Conservation (phyloP, 2,113 vertebrate genomes). For the Thomomys bottae region DNA sequence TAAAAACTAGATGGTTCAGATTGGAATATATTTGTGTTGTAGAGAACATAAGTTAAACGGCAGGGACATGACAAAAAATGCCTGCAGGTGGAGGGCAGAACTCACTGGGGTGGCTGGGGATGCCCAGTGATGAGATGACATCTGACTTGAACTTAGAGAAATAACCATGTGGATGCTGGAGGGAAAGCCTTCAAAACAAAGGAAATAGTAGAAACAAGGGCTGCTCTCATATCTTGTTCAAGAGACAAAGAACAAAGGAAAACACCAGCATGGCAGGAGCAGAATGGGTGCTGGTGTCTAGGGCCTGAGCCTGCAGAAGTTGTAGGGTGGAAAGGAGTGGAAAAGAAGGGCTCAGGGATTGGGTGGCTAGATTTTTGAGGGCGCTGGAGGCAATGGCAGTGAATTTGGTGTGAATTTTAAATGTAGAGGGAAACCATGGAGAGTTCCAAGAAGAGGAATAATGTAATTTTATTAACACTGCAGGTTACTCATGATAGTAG, state of each 20-base stretch:
- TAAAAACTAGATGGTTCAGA: background rate
- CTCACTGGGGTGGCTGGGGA: background rate
- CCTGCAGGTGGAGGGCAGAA: background rate
- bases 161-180: background rate
- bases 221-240: background rate
- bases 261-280: background rate
- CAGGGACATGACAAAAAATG: background rate
- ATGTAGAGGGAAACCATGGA: background rate
- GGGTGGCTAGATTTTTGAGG: background rate
- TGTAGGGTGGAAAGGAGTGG: too few relatives aligned
- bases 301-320: background rate
- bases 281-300: background rate
- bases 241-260: conserved; percentile 52
- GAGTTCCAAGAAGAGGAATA: background rate
- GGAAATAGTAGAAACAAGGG: conserved; percentile 15
- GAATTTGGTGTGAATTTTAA: background rate
- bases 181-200: conserved; percentile 53
- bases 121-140: background rate
- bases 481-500: background rate
- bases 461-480: background rate
- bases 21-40: background rate
- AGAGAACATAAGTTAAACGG: background rate
- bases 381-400: background rate
- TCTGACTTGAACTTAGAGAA: conserved; percentile 45
- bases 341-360: background rate